phyloP scores from a whole-genome alignment of 1,140 invertebrate genomes.

The Lethocerus indicus region DNA sequence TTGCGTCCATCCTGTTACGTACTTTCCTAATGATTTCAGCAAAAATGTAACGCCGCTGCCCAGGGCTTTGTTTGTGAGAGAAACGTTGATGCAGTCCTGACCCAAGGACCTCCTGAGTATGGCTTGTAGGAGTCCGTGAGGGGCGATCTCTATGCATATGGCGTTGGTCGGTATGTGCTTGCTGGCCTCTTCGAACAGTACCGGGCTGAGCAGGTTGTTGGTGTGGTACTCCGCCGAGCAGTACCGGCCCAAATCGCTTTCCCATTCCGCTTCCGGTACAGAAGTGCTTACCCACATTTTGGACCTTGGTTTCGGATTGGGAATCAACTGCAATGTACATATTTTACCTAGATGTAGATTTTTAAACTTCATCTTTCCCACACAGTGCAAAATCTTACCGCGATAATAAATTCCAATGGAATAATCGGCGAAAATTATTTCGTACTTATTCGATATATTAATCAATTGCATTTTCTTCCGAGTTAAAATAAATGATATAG shows the following conservation, averaged over 20 bases:
- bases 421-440: neutral
- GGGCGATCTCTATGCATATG: constrained; percentile 50
- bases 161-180: constrained; percentile 13
- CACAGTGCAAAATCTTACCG: neutral
- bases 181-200: constrained; percentile 15
- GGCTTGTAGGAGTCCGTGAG: constrained; percentile 61
- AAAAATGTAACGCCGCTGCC: constrained; percentile 31
- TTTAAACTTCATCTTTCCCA: too few relatives aligned
- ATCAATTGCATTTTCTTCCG: neutral
- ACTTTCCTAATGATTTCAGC: constrained; percentile 33
- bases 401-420: neutral
- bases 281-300: constrained; percentile 36
- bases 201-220: constrained; percentile 42
- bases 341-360: too few relatives aligned
- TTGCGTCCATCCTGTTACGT: too few relatives aligned
- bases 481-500: neutral
- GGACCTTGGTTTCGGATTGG: constrained; percentile 26
- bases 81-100: constrained; percentile 30
- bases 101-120: constrained; percentile 36
- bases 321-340: neutral
- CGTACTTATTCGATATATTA: neutral
- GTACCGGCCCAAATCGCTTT: constrained; percentile 26
- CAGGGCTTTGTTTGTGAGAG: constrained; percentile 35
- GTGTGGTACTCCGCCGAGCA: constrained; percentile 42
- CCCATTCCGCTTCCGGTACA: constrained; percentile 34